A percentile compares a stretch with the other conserved stretches of the same genome.
These are phyloP conservation scores for Chloroclystis v-ata DNA, from an alignment of 2,888 invertebrate species.

Conservation along the genomic window DNA sequence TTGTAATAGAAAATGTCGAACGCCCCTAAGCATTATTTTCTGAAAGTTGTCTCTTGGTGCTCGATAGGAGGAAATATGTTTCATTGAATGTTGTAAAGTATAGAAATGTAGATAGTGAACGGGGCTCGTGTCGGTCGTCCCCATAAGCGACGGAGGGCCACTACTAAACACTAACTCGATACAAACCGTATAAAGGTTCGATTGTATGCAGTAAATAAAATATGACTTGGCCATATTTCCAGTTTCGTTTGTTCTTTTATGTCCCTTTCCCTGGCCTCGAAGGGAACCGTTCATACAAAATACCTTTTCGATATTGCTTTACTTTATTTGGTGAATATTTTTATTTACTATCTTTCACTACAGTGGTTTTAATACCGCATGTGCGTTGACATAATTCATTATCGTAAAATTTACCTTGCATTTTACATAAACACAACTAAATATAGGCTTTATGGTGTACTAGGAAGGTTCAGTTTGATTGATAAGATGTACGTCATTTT, in stretches of 20 bases:
- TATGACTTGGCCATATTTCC: constrained; percentile 76
- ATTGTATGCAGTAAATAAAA: constrained; percentile 78
- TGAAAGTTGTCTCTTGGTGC: constrained; percentile 20
- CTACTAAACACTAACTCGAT: constrained; percentile 65
- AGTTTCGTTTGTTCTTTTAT: constrained; percentile 75
- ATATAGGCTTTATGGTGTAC: constrained; percentile 41
- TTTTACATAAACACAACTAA: constrained; percentile 47
- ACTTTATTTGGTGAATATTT: constrained; percentile 75
- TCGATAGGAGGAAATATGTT: constrained; percentile 34
- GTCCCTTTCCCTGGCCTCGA: constrained; percentile 67
- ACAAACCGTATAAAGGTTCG: constrained; percentile 74
- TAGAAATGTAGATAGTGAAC: constrained; percentile 46
- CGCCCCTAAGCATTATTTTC: constrained; percentile 15
- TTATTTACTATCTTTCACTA: constrained; percentile 73
- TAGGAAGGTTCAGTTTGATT: constrained; percentile 42
- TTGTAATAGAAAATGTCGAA: constrained; percentile 9
- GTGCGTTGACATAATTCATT: constrained; percentile 53
- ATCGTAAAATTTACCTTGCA: constrained; percentile 7
- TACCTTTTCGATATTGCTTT: constrained; percentile 73
- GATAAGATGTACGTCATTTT: constrained; percentile 41
- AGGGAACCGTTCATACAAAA: constrained; percentile 74
- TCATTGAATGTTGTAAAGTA: constrained; percentile 44
- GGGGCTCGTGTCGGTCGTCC: constrained; percentile 43
- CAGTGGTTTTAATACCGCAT: constrained; percentile 60
- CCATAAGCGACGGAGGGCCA: constrained; percentile 55